A percentile compares a stretch with the other conserved stretches of the same genome.
phyloP scores from a whole-genome alignment of 2,797 vertebrate species.

The Lacerta viridis region DNA sequence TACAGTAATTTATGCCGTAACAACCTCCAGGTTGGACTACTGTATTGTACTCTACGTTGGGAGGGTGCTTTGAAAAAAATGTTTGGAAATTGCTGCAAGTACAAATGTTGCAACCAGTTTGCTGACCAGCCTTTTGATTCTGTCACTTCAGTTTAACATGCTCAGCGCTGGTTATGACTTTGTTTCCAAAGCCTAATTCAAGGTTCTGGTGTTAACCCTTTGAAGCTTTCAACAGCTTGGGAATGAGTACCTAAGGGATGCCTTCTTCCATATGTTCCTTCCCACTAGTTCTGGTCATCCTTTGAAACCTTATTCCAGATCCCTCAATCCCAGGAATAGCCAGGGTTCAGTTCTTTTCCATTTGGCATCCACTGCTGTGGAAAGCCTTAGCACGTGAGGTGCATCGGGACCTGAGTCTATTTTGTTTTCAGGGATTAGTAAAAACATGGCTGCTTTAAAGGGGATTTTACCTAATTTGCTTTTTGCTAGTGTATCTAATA shows the following conservation, averaged over 20 bases:
- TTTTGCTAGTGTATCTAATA: background rate
- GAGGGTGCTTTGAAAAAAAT: background rate
- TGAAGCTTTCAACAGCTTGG: background rate
- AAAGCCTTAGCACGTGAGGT: background rate
- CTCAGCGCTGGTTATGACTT: background rate
- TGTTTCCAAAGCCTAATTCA: background rate
- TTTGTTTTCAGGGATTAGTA: no score
- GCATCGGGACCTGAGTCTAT: no score
- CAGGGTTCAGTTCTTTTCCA: no score
- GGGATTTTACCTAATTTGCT: background rate
- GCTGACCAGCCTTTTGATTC: background rate
- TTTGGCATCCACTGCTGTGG: background rate
- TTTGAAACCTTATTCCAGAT: no score
- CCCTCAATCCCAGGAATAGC: no score
- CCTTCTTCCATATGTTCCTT: no score
- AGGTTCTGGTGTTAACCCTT: background rate
- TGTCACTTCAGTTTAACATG: background rate
- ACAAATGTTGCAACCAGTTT: background rate
- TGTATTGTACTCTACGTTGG: background rate
- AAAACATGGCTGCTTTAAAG: background rate
- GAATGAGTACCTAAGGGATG: no score
- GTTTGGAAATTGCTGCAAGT: background rate
- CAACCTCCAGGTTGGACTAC: background rate
- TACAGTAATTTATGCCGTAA: background rate
- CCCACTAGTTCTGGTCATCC: no score